These are phyloP conservation scores for Heterotis niloticus DNA, from an alignment of 2,113 vertebrate species.

Conservation along the genomic window DNA sequence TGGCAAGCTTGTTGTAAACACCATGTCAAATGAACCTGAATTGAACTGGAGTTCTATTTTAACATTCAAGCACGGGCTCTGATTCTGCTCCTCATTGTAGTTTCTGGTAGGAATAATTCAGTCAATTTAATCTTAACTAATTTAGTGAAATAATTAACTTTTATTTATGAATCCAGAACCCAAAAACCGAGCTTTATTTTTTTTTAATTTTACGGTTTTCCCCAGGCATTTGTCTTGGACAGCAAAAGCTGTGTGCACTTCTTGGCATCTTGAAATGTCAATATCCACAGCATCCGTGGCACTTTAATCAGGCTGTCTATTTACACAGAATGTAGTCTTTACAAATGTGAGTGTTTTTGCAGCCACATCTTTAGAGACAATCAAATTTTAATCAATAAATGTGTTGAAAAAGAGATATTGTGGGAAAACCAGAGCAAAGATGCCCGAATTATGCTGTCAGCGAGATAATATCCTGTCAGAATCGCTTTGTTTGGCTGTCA, in stretches of 20 bases:
- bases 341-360: constrained; percentile 33
- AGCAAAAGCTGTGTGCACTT: not conserved
- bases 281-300: constrained; percentile 16
- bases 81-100: not conserved
- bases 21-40: too few relatives aligned
- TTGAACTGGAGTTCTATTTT: too few relatives aligned
- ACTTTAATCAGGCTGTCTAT: constrained; percentile 13
- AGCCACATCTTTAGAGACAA: constrained; percentile 12
- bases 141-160: not conserved
- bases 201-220: not conserved
- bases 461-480: constrained; percentile 14
- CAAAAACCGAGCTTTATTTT: not conserved
- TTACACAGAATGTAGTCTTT: constrained; percentile 31
- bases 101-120: too few relatives aligned
- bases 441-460: not conserved
- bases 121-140: not conserved
- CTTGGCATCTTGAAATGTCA: constrained; percentile 19
- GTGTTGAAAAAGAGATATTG: constrained; percentile 23
- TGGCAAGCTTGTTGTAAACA: too few relatives aligned
- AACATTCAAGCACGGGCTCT: too few relatives aligned
- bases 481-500: constrained; percentile 5
- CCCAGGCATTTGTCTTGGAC: not conserved
- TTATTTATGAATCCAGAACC: not conserved
- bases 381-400: constrained; percentile 30
- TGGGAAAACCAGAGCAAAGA: not conserved